Base-by-base conservation (phyloP, 2,888 invertebrate genomes). In the Diloba caeruleocephala region DNA sequence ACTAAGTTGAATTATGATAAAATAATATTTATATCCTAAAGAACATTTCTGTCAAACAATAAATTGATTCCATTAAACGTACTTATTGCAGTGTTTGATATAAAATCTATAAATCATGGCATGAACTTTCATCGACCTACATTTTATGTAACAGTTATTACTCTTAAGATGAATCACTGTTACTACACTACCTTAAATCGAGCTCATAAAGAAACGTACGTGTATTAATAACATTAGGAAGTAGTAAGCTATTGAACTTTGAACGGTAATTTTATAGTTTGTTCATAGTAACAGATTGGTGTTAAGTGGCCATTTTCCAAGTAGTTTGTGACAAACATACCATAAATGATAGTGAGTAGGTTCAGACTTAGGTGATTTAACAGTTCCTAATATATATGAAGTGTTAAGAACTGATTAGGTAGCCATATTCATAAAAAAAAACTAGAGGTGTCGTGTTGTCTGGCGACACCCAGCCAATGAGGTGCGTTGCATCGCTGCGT, bases 51-150 rank as follows among this genome's bases (percentile, higher is more conserved):
- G n/a, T n/a, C n/a, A n/a, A n/a, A n/a, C n/a, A n/a, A 50, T 45
- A n/a, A 12, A 39, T 41, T 33, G 42, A 45, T 51, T 31, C 31
- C 23, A 43, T 39, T 46, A 51, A 48, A 33, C 41, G 29, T 48
- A 36, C 12, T 45, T 19, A 45, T 41, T 41, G 34, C 45, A 51
- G 34, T 57, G 49, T 55, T 54, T 49, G 38, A 54, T 55, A 7
- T 4, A 64, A 54, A 50, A 48, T 28, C 50, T 10, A 63, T 59
- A 67, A 65, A 71, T 72, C 62, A 32, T 59, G 65, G 55, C 62
- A 42, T 71, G 76, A 82, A 82, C 84, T 85, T 85, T 86, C 84
- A 66, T 79, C 80, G 84, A 71, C 82, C 81, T 68, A 82, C 77
- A 83, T 83, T 80, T 80, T 78, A 71, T 77, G 74, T 79, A 84